Percentiles rank a stretch among this genome's conserved stretches.
Conservation (phyloP, 1,140 invertebrate genomes). For the Galleria mellonella region DNA sequence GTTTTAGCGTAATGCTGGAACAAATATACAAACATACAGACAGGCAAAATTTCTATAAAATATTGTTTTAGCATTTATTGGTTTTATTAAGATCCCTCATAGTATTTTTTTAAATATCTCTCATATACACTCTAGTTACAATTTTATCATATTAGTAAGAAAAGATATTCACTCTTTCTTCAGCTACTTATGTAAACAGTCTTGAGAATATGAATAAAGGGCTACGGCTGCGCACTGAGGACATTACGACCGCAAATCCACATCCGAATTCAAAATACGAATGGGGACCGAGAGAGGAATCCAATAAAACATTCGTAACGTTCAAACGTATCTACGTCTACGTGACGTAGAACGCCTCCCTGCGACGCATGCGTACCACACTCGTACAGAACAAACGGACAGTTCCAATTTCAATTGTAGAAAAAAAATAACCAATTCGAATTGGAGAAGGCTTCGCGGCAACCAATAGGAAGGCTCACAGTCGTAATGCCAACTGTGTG, state of each 20-base stretch:
- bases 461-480: conserved; percentile 66
- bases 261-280: conserved; percentile 59
- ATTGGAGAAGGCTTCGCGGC: conserved; percentile 66
- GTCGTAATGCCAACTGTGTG: conserved; percentile 71
- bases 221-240: conserved; percentile 43
- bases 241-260: conserved; percentile 43
- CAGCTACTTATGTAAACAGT: too few species aligned
- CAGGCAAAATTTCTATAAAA: too few species aligned
- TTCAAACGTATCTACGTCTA: conserved; percentile 64
- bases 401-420: conserved; percentile 72
- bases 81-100: too few species aligned
- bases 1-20: too few species aligned
- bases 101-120: too few species aligned
- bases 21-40: too few species aligned
- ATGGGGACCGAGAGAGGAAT: conserved; percentile 56
- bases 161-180: too few species aligned
- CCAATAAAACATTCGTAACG: conserved; percentile 68
- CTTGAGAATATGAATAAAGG: background rate
- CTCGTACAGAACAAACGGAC: conserved; percentile 63
- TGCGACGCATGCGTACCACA: conserved; percentile 54
- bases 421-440: conserved; percentile 73
- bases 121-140: too few species aligned
- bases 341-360: conserved; percentile 62
- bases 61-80: too few species aligned
- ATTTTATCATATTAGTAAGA: too few species aligned